Base-by-base conservation (phyloP, 2,113 vertebrate species). In the Thamnaconus septentrionalis region DNA sequence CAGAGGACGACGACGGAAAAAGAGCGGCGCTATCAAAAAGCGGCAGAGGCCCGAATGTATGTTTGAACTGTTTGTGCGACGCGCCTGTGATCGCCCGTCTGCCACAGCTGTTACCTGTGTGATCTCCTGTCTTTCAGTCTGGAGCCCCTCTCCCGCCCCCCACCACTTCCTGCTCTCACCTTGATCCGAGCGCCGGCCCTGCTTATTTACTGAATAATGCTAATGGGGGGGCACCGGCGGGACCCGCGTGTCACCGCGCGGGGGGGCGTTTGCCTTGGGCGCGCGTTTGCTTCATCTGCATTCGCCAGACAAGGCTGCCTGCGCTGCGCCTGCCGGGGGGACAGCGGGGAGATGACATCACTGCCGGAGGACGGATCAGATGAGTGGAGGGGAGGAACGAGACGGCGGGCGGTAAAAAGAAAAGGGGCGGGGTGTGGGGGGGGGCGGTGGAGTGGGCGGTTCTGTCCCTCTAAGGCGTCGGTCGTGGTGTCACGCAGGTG, bases 261-360 rank as follows among this genome's bases (percentile, higher is more conserved):
- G 3, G 7, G 7, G 12, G 50, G 11, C 18, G 6, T 9, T 9
- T 7, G 10, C 4, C 4, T 47, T 53, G 46, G 45, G 47, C 43
- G 48, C 64, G 57, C 56, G 56, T 40, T 6, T 31, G 18, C 45
- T 78, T 87, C 81, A 84, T 88, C 78, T 83, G 81, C 76, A 89
- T 85, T 80, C 81, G 7, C 69, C 67, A 75, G 71, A 58, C 18
- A 31, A 31, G 18, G 18, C 18, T 31, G 18, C 59, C 62, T 50
- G 61, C 61, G 72, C 68, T 4, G 31, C 76, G 78, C 53, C 59
- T 67, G 65, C 69, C 66, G 67, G 78, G 18, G 45, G 70, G 73
- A 84, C 70, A 76, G 84, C 80, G 63, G 50, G 68, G 71, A 68
- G 76, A 81, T 83, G 80, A 85, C 79, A 85, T 89, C 82, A 83